Evolutionary conservation across 1,140 invertebrate species (phyloP).

Genomic region (Drosophila pseudoobscura): DNA sequence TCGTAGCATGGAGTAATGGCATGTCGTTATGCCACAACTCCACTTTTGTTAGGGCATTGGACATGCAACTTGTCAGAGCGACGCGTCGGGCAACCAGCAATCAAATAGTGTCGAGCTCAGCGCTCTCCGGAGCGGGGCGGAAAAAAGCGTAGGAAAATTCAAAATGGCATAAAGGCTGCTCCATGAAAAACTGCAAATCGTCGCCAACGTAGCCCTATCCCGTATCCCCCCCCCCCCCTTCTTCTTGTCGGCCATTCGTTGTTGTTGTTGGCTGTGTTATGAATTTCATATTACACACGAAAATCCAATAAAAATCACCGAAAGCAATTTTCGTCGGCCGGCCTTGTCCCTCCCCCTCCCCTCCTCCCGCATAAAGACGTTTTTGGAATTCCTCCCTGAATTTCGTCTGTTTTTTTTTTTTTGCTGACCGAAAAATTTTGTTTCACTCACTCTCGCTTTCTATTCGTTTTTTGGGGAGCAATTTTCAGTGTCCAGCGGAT

Average conservation of each 20-base stretch:
- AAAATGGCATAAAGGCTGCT: conserved; percentile 54
- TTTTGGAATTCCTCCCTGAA: conserved; percentile 24
- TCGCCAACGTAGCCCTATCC: conserved; percentile 13
- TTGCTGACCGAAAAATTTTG: conserved; percentile 31
- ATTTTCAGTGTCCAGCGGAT: conserved; percentile 2
- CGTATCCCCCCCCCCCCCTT: background rate
- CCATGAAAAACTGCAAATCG: conserved; percentile 41
- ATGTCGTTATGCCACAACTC: background rate
- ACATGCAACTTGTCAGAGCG: conserved; percentile 40
- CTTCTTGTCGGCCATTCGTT: conserved; percentile 33
- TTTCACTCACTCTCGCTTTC: conserved; percentile 20
- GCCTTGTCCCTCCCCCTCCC: background rate
- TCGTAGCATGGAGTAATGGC: background rate
- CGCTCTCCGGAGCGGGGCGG: conserved; percentile 7
- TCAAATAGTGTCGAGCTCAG: conserved; percentile 69
- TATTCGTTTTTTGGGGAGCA: background rate
- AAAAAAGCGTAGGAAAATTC: conserved; percentile 44
- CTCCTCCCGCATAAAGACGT: conserved; percentile 22
- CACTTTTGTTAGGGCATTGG: conserved; percentile 23
- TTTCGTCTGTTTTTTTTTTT: conserved; percentile 36
- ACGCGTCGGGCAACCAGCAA: conserved; percentile 50
- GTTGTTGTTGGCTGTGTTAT: conserved; percentile 61
- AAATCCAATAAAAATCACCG: conserved; percentile 81
- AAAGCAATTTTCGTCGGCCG: conserved; percentile 71
- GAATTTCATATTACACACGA: conserved; percentile 77